A percentile compares a stretch with the other conserved stretches of the same genome.
Evolutionary conservation across 2,797 vertebrate species (phyloP).

Genomic region (Phoeniculus purpureus): DNA sequence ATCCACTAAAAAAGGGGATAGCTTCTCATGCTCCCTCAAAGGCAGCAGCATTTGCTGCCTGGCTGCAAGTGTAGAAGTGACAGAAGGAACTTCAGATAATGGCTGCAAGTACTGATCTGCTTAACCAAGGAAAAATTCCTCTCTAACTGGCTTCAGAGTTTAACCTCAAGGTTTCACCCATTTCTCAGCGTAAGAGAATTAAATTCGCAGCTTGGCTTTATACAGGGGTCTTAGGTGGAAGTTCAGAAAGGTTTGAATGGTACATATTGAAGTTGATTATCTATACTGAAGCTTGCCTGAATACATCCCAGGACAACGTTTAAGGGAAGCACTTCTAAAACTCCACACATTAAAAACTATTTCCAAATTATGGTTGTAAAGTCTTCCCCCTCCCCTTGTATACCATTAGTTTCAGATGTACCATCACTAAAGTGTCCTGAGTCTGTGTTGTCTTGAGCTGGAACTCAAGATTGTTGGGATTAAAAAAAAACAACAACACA

Average conservation of each 20-base stretch:
- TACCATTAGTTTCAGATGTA: not conserved
- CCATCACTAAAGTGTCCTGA: not conserved
- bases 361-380: no score
- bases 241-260: no score
- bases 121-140: not conserved
- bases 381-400: not conserved
- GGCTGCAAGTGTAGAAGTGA: not conserved
- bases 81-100: not conserved
- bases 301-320: not conserved
- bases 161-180: not conserved
- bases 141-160: not conserved
- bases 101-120: not conserved
- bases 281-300: not conserved
- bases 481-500: not conserved
- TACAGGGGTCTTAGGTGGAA: not conserved
- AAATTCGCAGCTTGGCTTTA: not conserved
- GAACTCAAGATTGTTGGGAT: not conserved
- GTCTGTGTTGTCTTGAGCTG: no score
- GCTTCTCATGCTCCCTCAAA: not conserved
- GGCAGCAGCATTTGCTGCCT: not conserved
- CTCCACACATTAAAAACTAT: no score
- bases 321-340: not conserved
- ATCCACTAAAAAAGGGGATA: not conserved
- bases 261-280: no score
- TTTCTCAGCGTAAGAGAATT: not conserved